Base-by-base conservation (phyloP, 2,797 vertebrate species). In the Lutjanus argentimaculatus region DNA sequence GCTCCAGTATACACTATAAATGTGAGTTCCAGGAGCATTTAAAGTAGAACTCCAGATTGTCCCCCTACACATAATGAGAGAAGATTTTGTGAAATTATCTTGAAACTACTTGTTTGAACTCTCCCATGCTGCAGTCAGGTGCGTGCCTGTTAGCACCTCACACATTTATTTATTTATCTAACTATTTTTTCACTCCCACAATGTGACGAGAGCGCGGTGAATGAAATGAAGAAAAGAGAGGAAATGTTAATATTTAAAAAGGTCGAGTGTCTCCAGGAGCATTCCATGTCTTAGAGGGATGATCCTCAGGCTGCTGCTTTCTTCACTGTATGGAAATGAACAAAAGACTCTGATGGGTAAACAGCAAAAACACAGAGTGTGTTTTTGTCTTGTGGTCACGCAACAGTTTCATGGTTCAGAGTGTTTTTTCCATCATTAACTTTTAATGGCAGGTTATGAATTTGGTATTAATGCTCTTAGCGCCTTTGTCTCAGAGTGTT, bases 181-280 rank as follows among this genome's bases (percentile, higher is more conserved):
- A 21, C 21, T 13, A 53, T 49, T 52, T 59, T 22, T 30, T 65
- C 22, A 36, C 36, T 63, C 48, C 36, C 19, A 17, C 48, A 17
- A 30, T 43, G 70, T 69, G 68, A 74, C 6, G 7, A 70, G 55
- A 72, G 68, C 59, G 59, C 2, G 19, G 42, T 63, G 83, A 74
- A 69, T 61, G 49, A 75, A 63, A 80, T 61, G 63, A 75, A 53
- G 75, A 72, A 67, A 67, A 72, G 55, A 49, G 71, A 48, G 70
- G 45, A 73, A 68, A 66, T 84, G 75, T 91, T 88, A 84, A 89
- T 90, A 88, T 91, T 90, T 89, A 75, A 91, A 92, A 87, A 89
- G 91, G 82, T 90, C 22, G 76, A 73, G 83, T 79, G 80, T 85
- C 83, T 91, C 80, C 75, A 46, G 82, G 84, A 89, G 85, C 42